Conservation (phyloP, 2,797 vertebrate genomes). For the Lepus townsendii region DNA sequence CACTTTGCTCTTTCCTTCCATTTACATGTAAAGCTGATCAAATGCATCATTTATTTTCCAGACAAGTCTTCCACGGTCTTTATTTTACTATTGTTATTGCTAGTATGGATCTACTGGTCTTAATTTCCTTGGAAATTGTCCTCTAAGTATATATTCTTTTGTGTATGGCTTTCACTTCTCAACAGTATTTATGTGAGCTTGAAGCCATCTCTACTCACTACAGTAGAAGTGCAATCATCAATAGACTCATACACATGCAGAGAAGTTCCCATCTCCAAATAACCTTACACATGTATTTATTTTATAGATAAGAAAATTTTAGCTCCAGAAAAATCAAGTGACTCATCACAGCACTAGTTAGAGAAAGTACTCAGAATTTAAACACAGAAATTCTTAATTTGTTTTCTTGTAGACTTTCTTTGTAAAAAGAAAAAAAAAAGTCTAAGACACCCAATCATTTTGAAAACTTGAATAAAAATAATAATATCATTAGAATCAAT, state of each 20-base stretch:
- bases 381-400: neutral
- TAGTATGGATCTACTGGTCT: neutral
- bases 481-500: constrained; percentile 55
- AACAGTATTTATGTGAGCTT: neutral
- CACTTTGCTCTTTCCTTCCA: neutral
- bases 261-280: neutral
- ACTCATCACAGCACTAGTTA: neutral
- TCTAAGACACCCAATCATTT: neutral
- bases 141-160: neutral
- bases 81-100: neutral
- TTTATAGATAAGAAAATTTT: constrained; percentile 29
- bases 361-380: neutral
- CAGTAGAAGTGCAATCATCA: neutral
- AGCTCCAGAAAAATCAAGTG: neutral
- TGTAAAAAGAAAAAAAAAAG: neutral
- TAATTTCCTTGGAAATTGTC: neutral
- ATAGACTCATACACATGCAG: neutral
- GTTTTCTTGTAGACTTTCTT: neutral
- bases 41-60: neutral
- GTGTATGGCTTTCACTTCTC: neutral
- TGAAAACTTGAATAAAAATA: constrained; percentile 58
- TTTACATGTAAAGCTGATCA: neutral
- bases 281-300: neutral
- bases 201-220: neutral
- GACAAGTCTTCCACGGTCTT: neutral